phyloP scores from a whole-genome alignment of 2,797 vertebrate genomes.

The Odontamblyopus rebecca region DNA sequence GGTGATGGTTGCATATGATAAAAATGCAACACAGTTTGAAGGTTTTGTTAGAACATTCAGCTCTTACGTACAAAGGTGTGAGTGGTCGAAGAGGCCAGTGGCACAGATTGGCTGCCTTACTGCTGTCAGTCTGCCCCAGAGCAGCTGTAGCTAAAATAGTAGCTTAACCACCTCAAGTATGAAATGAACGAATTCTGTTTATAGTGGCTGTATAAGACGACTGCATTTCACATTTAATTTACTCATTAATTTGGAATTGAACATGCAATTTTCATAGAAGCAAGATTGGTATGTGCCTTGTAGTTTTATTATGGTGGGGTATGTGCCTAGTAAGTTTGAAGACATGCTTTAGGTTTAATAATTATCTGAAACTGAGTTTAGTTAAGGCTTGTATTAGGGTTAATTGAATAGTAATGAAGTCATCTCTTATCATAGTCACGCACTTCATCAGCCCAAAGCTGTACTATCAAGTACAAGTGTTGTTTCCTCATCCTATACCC shows the following conservation, averaged over 20 bases:
- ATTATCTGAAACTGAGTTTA: neutral
- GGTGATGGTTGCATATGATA: neutral
- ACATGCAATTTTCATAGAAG: too few species aligned
- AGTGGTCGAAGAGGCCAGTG: too few species aligned
- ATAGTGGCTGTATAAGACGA: too few species aligned
- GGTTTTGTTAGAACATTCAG: neutral
- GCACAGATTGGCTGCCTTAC: too few species aligned
- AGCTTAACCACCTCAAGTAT: too few species aligned
- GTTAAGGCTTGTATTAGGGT: conserved; percentile 3
- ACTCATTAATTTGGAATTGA: too few species aligned
- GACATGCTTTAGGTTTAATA: neutral
- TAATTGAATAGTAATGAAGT: conserved; percentile 10
- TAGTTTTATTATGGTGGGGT: neutral
- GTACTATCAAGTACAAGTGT: neutral
- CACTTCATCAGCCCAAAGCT: neutral
- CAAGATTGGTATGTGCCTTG: too few species aligned
- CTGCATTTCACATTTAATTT: too few species aligned
- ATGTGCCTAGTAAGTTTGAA: neutral
- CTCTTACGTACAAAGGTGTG: too few species aligned
- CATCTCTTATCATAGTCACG: neutral
- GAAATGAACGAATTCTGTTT: too few species aligned
- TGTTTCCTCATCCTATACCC: neutral
- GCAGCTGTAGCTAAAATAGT: too few species aligned
- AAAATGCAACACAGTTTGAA: neutral
- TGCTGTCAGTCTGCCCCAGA: too few species aligned